Conservation (phyloP, 2,888 invertebrate species). For the Archaeoteleia sp. region DNA sequence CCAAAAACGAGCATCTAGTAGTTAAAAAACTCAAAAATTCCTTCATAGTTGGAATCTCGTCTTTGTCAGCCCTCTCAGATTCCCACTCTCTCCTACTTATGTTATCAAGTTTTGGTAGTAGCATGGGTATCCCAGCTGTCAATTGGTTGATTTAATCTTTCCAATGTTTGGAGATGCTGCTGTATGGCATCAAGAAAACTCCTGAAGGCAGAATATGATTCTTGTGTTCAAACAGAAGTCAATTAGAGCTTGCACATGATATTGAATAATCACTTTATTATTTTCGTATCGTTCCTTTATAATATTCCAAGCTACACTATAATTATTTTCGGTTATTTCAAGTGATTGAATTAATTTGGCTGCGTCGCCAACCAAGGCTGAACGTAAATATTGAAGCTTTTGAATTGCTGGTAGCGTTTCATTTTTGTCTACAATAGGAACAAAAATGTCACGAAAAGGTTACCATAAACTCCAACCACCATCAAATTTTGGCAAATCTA, state of each 20-base stretch:
- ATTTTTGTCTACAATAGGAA: constrained; percentile 13
- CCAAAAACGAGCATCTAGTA: too few species aligned
- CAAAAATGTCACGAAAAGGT: constrained; percentile 16
- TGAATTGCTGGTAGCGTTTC: constrained; percentile 7
- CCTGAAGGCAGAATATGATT: constrained; percentile 5
- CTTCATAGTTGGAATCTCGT: not conserved
- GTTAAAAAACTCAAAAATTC: constrained; percentile 6
- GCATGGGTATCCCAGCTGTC: constrained; percentile 15
- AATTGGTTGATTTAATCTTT: constrained; percentile 9
- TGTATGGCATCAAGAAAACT: constrained; percentile 6
- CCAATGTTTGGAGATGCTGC: constrained; percentile 3
- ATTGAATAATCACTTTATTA: constrained; percentile 7
- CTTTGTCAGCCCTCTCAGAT: too few species aligned
- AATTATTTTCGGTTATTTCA: constrained; percentile 22
- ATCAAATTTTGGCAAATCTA: too few species aligned
- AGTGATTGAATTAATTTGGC: constrained; percentile 14
- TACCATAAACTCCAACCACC: too few species aligned
- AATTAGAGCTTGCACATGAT: constrained; percentile 13
- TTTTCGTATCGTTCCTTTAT: constrained; percentile 15
- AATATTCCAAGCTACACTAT: constrained; percentile 11
- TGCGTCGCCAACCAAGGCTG: constrained; percentile 17
- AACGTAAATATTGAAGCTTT: constrained; percentile 25
- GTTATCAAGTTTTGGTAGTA: constrained; percentile 13
- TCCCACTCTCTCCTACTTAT: too few species aligned
- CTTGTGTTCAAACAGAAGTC: constrained; percentile 9